Base-by-base conservation (phyloP, 2,113 vertebrate species). In the Alaudala cheleensis region DNA sequence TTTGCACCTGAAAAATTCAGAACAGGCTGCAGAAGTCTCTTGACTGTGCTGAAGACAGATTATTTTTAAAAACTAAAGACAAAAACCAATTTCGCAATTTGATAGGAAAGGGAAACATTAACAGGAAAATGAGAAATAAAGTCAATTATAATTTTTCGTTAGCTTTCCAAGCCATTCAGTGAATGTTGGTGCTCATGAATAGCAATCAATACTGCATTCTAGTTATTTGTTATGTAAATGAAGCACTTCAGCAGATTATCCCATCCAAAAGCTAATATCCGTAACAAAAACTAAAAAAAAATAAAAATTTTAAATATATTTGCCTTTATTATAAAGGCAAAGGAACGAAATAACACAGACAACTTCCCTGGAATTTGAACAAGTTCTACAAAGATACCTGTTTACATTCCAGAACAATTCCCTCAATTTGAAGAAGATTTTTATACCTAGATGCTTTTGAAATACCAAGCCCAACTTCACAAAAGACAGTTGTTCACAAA, bases 221-320 rank as follows among this genome's bases (percentile, higher is more conserved):
- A 81, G 44, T 57, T 57, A 92, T 93, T 93, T 96, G 76, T 92
- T 88, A 97, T 86, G 93, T 80, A 97, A 96, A 97, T 92, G 40
- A 69, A 78, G 29, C 76, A 88, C 86, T 93, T 39, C 42, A 93
- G 74, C 47, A 86, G 77, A 93, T 91, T 93, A 95, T 81, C 54
- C 64, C 60, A 80, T 62, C 34, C 69, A 78, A 79, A 69, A 96
- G 44, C 71, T 39, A 65, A 80, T 76, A 61, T 17, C 53, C 69
- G 91, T 81, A 78, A 72, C 31, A 92, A 80, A 56, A 54, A 45
- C 71, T 74, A 4, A 25, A 34, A 62, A 78, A 25, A n/a, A 71
- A 60, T 16, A 74, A 50, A 47, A 21, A 7, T 4, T 47, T 22
- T 37, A 71, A 54, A 76, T 42, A n/a, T 45, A 50, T 78, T 92